Percentiles rank a stretch among this genome's conserved stretches.
Conservation (phyloP, 2,888 invertebrate species). For the Philereme vetulata region DNA sequence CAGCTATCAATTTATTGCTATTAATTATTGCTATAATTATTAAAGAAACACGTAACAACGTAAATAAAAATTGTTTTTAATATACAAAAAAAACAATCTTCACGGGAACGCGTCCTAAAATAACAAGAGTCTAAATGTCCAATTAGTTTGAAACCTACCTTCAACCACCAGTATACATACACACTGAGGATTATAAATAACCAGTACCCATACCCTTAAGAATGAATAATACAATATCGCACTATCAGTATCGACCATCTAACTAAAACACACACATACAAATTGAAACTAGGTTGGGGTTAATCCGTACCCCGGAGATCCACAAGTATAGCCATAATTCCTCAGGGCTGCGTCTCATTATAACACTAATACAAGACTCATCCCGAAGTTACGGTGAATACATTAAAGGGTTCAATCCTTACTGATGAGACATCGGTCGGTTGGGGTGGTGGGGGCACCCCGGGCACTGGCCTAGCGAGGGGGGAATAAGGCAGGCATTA, state of each 20-base stretch:
- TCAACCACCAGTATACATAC: not conserved
- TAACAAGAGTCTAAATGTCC: too few relatives aligned
- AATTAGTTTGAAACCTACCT: too few relatives aligned
- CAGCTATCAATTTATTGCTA: too few relatives aligned
- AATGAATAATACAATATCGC: conserved; percentile 46
- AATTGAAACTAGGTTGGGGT: conserved; percentile 79
- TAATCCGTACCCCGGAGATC: conserved; percentile 72
- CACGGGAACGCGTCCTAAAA: too few relatives aligned
- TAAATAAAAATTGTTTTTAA: too few relatives aligned
- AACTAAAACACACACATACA: conserved; percentile 69
- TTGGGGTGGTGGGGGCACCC: conserved; percentile 61
- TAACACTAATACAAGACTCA: conserved; percentile 84
- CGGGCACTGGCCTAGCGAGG: conserved; percentile 72
- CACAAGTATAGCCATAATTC: conserved; percentile 81
- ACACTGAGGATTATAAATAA: conserved; percentile 10
- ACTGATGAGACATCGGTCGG: conserved; percentile 82
- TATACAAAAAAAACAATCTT: too few relatives aligned
- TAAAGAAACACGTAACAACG: too few relatives aligned
- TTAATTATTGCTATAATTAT: too few relatives aligned
- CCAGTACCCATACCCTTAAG: conserved; percentile 17
- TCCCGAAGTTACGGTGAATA: conserved; percentile 84
- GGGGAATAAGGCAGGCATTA: conserved; percentile 82
- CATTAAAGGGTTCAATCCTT: conserved; percentile 84
- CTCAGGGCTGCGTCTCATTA: conserved; percentile 83
- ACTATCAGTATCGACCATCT: conserved; percentile 52